Conservation (phyloP, 2,797 vertebrate species). For the Phalanger gymnotis region DNA sequence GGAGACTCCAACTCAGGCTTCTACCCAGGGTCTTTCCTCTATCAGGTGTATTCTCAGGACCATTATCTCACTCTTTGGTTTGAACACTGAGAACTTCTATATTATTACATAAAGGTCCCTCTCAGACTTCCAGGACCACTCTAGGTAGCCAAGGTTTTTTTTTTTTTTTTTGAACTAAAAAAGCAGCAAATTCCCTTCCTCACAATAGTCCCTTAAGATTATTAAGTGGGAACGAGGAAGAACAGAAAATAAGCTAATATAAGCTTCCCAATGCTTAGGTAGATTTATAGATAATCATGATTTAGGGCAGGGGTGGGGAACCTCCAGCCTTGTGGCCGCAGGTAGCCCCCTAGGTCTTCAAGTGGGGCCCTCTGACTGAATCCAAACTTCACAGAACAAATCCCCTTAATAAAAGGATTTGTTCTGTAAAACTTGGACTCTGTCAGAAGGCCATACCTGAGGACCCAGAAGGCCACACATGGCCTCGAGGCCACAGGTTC, state of each 20-base stretch:
- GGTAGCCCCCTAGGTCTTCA: too few species aligned
- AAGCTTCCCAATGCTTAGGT: not conserved
- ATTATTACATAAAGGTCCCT: conserved; percentile 30
- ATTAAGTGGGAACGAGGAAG: not conserved
- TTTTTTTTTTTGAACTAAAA: conserved; percentile 21
- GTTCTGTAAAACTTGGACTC: too few species aligned
- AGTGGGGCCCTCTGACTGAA: too few species aligned
- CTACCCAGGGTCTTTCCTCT: not conserved
- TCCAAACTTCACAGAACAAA: too few species aligned
- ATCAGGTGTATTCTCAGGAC: conserved; percentile 14
- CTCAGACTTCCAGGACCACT: not conserved
- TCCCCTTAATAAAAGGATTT: too few species aligned
- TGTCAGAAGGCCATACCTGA: too few species aligned
- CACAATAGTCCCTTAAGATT: not conserved
- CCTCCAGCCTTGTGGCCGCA: too few species aligned
- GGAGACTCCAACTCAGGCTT: conserved; percentile 6
- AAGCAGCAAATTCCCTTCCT: conserved; percentile 45
- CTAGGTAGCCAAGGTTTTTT: not conserved
- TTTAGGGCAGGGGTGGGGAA: not conserved
- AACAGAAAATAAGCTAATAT: not conserved
- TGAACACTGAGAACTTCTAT: conserved; percentile 16
- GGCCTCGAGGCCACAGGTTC: too few species aligned
- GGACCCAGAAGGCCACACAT: too few species aligned
- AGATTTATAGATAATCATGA: conserved; percentile 36
- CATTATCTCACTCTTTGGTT: conserved; percentile 49